A percentile compares a stretch with the other conserved stretches of the same genome.
Evolutionary conservation across 2,797 vertebrate species (phyloP).

Genomic region (Coregonus sp.): DNA sequence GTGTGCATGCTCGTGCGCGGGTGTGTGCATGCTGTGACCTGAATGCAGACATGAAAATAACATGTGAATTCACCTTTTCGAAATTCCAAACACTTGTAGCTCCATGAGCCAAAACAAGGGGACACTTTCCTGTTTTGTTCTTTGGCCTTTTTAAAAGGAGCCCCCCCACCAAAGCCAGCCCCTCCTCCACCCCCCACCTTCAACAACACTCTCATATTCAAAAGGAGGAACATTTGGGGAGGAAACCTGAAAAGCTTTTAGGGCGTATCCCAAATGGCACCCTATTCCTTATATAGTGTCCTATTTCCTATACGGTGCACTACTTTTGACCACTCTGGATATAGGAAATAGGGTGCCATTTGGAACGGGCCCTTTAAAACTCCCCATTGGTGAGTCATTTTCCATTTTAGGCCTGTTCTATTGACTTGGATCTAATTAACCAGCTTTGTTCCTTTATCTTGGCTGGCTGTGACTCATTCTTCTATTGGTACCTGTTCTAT

Average conservation of each 20-base stretch:
- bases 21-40: conserved; percentile 60
- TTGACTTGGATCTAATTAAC: conserved; percentile 9
- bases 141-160: conserved; percentile 59
- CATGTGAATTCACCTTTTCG: conserved; percentile 60
- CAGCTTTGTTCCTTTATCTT: conserved; percentile 47
- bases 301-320: background rate
- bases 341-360: background rate
- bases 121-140: conserved; percentile 73
- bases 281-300: background rate
- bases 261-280: background rate
- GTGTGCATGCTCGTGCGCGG: background rate
- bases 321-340: background rate
- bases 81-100: conserved; percentile 72
- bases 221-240: conserved; percentile 51
- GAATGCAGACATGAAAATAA: conserved; percentile 55
- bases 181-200: background rate
- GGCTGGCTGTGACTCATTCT: conserved; percentile 21
- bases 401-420: conserved; percentile 50
- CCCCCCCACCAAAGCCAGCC: conserved; percentile 45
- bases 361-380: conserved; percentile 19
- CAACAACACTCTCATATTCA: conserved; percentile 11
- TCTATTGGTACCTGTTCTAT: conserved; percentile 45
- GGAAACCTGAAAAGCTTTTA: conserved; percentile 46
- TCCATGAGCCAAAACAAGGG: conserved; percentile 67
- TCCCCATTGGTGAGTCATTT: conserved; percentile 48